Base-by-base conservation (phyloP, 2,888 invertebrate genomes). In the Heteromurus nitidus region DNA sequence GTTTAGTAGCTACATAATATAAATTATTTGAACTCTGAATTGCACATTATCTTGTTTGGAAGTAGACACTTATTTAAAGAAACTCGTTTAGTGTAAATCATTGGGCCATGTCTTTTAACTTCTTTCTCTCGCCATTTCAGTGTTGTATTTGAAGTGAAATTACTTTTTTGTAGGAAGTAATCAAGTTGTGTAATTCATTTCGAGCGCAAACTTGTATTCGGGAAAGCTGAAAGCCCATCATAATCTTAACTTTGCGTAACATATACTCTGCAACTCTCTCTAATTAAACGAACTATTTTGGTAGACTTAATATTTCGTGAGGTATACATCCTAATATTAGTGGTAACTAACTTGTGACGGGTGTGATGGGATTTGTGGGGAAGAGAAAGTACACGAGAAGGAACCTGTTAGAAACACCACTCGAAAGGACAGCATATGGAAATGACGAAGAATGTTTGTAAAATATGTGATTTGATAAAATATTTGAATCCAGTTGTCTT, bases 11-110 rank as follows among this genome's bases (percentile, higher is more conserved):
- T 13, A 65, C 22, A 60, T 55, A 24, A 13, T 30, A 31, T 60
- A 28, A 53, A 30, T 58, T 26, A 72, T 80, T 80, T 80, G 80
- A 80, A 80, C 80, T 80, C 68, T 73, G 18, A 73, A 80, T 80
- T 80, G 80, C 80, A 80, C 80, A 73, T 73, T 67, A 30, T 13
- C 26, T 22, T 26, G 22, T 55, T n/a, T n/a, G n/a, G n/a, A n/a
- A n/a, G n/a, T n/a, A n/a, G 55, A 26, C 5, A 55, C 16, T 20
- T 13, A 42, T 42, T 42, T 42, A 42, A 11, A 42, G n/a, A 47
- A 47, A 47, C 47, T 47, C 47, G 47, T 47, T 47, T 47, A 47
- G 11, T 36, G 5, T 42, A 42, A 11, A 42, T 42, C 13, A 42
- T 13, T 13, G 9, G 13, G 42, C 42, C 42, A 42, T 42, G 13